These are phyloP conservation scores for Drosophila fulvimacula DNA, from an alignment of 2,888 invertebrate species.

Conservation along the genomic window DNA sequence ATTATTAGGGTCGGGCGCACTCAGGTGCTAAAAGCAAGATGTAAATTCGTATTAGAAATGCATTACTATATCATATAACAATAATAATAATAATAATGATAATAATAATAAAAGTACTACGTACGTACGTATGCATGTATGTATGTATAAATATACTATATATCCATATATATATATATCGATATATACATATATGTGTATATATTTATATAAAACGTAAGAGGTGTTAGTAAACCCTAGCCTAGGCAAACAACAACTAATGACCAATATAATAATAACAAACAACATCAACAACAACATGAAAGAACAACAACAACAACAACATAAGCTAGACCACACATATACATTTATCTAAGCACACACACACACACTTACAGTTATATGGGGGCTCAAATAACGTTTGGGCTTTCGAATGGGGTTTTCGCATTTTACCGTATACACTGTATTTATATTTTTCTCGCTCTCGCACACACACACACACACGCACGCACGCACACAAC, in stretches of 20 bases:
- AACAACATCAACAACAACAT: constrained; percentile 43
- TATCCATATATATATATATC: neutral
- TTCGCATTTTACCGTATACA: neutral
- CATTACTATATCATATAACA: neutral
- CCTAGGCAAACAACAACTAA: constrained; percentile 73
- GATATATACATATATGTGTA: neutral
- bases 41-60: constrained; percentile 47
- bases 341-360: constrained; percentile 24
- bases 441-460: constrained; percentile 4
- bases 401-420: neutral
- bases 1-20: constrained; percentile 93
- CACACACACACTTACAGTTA: constrained; percentile 36
- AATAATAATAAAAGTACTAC: neutral
- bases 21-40: constrained; percentile 89
- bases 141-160: constrained; percentile 21
- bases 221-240: constrained; percentile 65
- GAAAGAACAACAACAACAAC: constrained; percentile 24
- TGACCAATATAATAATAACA: constrained; percentile 57
- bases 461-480: constrained; percentile 56
- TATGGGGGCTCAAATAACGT: constrained; percentile 34
- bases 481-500: constrained; percentile 58
- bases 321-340: constrained; percentile 51
- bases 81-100: too few relatives aligned
- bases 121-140: constrained; percentile 26
- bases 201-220: constrained; percentile 10